Evolutionary conservation across 1,140 invertebrate species (phyloP).

Genomic region (Trypoxylus dichotomus): DNA sequence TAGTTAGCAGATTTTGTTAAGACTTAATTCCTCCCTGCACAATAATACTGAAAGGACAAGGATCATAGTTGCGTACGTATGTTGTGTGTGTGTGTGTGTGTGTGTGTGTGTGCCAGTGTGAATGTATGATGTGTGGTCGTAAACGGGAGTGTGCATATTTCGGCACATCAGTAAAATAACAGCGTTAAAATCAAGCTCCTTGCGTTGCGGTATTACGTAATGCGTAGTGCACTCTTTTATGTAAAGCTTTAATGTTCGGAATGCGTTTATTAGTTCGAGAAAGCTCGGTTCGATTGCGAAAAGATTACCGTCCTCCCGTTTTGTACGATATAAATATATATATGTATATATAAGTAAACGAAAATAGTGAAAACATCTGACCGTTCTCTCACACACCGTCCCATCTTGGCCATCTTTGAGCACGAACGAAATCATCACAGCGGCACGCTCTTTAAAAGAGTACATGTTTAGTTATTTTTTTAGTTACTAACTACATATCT

Average conservation of each 20-base stretch:
- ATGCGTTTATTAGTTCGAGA: neutral
- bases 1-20: neutral
- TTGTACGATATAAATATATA: constrained; percentile 31
- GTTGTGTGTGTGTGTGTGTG: too few species aligned
- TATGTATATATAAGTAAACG: constrained; percentile 34
- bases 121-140: too few species aligned
- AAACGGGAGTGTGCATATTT: too few species aligned
- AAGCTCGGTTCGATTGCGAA: constrained; percentile 32
- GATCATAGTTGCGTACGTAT: neutral
- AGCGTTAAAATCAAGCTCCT: too few species aligned
- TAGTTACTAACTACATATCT: neutral
- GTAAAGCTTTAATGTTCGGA: neutral
- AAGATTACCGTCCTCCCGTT: constrained; percentile 11
- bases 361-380: constrained; percentile 33
- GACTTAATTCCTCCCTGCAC: constrained; percentile 42
- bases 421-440: neutral
- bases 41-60: constrained; percentile 45
- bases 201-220: constrained; percentile 4
- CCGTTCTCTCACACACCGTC: neutral
- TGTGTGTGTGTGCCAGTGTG: too few species aligned
- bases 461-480: neutral
- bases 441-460: neutral
- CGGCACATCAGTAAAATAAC: too few species aligned
- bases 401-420: neutral
- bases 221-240: neutral